These are phyloP conservation scores for Cotesia typhae DNA, from an alignment of 1,140 invertebrate genomes.

Conservation along the genomic window DNA sequence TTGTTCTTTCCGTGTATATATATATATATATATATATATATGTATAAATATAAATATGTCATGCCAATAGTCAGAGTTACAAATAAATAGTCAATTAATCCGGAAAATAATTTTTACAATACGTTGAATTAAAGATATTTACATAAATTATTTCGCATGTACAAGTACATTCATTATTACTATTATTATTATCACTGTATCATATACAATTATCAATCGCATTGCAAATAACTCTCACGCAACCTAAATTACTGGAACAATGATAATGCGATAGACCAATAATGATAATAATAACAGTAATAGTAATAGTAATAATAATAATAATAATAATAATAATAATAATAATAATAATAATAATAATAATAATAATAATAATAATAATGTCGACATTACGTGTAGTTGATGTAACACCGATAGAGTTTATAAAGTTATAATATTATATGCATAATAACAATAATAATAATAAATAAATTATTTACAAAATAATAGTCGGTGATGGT, in stretches of 20 bases:
- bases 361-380: slow-evolving; percentile 47
- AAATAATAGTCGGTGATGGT: slow-evolving; percentile 46
- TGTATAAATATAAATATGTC: slow-evolving; percentile 8
- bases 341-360: slow-evolving; percentile 48
- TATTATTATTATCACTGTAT: slow-evolving; percentile 43
- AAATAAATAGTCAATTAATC: slow-evolving; percentile 3
- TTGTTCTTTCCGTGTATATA: no score
- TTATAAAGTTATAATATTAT: slow-evolving; percentile 43
- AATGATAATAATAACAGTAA: slow-evolving; percentile 29
- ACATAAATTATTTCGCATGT: slow-evolving; percentile 14
- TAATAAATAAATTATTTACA: slow-evolving; percentile 68
- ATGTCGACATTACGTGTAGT: slow-evolving; percentile 29
- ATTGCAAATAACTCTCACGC: slow-evolving; percentile 13
- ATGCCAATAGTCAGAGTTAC: no score
- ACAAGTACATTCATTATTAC: slow-evolving; percentile 42
- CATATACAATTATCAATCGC: slow-evolving; percentile 36
- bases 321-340: slow-evolving; percentile 35
- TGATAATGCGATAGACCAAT: slow-evolving; percentile 50
- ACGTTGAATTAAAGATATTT: slow-evolving; percentile 19
- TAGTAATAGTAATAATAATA: slow-evolving; percentile 38
- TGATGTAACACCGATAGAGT: slow-evolving; percentile 47
- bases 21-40: slow-evolving; percentile 18
- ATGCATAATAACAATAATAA: slow-evolving; percentile 54
- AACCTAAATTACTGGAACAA: slow-evolving; percentile 49
- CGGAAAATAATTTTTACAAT: slow-evolving; percentile 18